Conservation (phyloP, 2,888 invertebrate genomes). For the Octodonta nipae region DNA sequence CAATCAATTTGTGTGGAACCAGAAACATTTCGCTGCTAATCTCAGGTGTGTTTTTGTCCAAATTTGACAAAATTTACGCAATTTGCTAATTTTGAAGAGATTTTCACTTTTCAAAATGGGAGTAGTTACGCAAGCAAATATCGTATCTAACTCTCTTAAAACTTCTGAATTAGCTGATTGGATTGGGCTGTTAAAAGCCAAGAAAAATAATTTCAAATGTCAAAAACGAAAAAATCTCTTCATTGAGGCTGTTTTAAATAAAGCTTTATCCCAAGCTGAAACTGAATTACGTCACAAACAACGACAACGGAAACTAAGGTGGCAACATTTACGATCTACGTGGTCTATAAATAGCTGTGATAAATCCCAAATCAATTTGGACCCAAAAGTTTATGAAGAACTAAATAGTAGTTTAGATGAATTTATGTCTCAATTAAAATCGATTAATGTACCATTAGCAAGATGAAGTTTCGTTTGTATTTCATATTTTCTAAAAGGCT, state of each 20-base stretch:
- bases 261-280: conserved; percentile 46
- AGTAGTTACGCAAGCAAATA: conserved; percentile 12
- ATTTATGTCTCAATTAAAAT: conserved; percentile 51
- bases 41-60: too few relatives aligned
- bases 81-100: too few relatives aligned
- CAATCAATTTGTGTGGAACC: too few relatives aligned
- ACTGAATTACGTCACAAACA: conserved; percentile 48
- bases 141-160: too few relatives aligned
- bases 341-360: conserved; percentile 10
- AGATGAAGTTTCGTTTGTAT: conserved; percentile 22
- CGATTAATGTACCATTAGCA: conserved; percentile 40
- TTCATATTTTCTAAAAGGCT: conserved; percentile 17
- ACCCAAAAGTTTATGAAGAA: conserved; percentile 37
- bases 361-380: conserved; percentile 14
- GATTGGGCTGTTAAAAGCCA: conserved; percentile 50
- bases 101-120: conserved; percentile 21
- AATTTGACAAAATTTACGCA: too few relatives aligned
- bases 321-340: conserved; percentile 33
- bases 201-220: conserved; percentile 42
- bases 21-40: too few relatives aligned
- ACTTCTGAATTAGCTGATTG: conserved; percentile 46
- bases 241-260: conserved; percentile 50
- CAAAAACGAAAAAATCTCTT: conserved; percentile 44
- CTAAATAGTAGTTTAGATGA: conserved; percentile 46
- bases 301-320: conserved; percentile 46